A percentile compares a stretch with the other conserved stretches of the same genome.
Evolutionary conservation across 2,888 invertebrate genomes (phyloP).

Genomic region (Caenorhabditis becei): DNA sequence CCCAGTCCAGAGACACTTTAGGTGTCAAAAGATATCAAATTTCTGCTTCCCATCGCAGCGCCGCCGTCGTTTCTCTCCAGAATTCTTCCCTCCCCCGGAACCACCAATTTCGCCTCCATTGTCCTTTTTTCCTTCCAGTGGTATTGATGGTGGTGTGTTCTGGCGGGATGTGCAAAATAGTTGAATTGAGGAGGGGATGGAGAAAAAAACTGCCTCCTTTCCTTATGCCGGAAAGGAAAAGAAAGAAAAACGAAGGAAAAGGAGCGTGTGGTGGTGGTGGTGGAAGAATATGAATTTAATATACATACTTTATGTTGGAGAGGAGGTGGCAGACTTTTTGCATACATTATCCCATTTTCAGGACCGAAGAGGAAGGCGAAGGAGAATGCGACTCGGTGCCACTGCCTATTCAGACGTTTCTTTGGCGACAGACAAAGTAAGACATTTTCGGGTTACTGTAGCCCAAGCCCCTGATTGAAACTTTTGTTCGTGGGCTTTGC

Average conservation of each 20-base stretch:
- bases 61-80: background rate
- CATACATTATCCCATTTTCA: constrained; percentile 53
- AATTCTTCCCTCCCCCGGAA: background rate
- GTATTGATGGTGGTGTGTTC: background rate
- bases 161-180: constrained; percentile 4
- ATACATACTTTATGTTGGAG: constrained; percentile 46
- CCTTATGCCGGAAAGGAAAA: background rate
- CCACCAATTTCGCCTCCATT: constrained; percentile 38
- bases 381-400: constrained; percentile 88
- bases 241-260: background rate
- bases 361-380: constrained; percentile 82
- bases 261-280: too few relatives aligned
- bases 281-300: constrained; percentile 37
- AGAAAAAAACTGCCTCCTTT: constrained; percentile 6
- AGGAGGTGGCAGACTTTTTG: constrained; percentile 25
- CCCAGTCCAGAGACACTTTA: constrained; percentile 15
- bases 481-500: background rate
- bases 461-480: background rate
- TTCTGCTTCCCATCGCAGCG: constrained; percentile 16
- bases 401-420: constrained; percentile 95
- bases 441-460: constrained; percentile 1
- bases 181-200: background rate
- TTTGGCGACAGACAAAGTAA: constrained; percentile 95
- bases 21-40: constrained; percentile 45
- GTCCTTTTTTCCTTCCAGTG: constrained; percentile 9